phyloP scores from a whole-genome alignment of 1,140 invertebrate species.

The Magallana ariakensis region DNA sequence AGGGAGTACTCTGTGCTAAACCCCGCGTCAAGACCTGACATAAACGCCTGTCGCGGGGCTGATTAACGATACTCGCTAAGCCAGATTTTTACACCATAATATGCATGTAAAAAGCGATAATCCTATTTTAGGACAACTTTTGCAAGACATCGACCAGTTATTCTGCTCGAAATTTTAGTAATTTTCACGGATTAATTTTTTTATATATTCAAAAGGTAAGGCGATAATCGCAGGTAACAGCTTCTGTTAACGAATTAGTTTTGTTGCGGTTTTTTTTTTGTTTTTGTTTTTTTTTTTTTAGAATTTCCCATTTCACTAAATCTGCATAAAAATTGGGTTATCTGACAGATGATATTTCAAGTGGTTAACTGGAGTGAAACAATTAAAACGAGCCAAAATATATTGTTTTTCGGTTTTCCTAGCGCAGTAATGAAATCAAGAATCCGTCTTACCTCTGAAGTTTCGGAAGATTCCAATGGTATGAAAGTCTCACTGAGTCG shows the following conservation, averaged over 20 bases:
- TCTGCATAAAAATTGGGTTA: background rate
- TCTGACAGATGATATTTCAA: background rate
- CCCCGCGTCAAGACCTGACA: conserved; percentile 14
- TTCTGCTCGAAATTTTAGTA: background rate
- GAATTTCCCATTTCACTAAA: background rate
- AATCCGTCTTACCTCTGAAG: background rate
- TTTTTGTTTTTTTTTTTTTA: too few species aligned
- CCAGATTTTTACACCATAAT: conserved; percentile 32
- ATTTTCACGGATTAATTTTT: background rate
- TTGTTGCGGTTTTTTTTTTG: too few species aligned
- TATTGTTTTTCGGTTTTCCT: background rate
- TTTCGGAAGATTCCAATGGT: background rate
- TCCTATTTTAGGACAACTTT: conserved; percentile 1
- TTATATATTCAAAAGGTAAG: too few species aligned
- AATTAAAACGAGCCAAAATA: background rate
- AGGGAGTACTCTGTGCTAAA: conserved; percentile 1
- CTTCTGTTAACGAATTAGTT: too few species aligned
- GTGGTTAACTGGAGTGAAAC: background rate
- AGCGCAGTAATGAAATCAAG: background rate
- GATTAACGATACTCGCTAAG: conserved; percentile 31
- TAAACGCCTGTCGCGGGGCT: background rate
- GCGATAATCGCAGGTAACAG: too few species aligned
- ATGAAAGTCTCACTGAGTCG: background rate
- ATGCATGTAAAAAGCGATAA: conserved; percentile 20
- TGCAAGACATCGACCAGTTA: background rate